Base-by-base conservation (phyloP, 2,113 vertebrate genomes). In the Ochotona princeps region DNA sequence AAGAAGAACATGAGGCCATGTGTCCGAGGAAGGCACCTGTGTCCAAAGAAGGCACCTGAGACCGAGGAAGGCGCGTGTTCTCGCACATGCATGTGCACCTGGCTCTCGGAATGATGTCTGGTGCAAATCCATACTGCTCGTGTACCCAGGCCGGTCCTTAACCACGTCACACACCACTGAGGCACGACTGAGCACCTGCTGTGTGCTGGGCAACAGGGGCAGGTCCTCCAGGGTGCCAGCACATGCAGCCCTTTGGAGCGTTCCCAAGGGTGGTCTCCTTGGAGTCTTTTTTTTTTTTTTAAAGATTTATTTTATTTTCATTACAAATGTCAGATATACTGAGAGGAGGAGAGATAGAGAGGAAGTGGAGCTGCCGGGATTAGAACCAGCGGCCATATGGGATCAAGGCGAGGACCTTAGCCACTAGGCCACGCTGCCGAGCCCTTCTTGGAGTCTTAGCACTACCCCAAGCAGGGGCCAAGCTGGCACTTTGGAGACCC, bases 1-100 rank as follows among this genome's bases (percentile, higher is more conserved):
- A 57, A 57, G 20, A 10, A 38, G 0, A 9, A 28, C 7, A 30
- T 35, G 0, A 1, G 61, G 23, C 20, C 25, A 1, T 7, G 28
- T 7, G n/a, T 57, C 9, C 2, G 38, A 30, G n/a, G 28, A 23
- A n/a, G 15, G 30, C 10, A 54, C 54, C 12, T 54, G 10, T 17
- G n/a, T n/a, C n/a, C n/a, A n/a, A n/a, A n/a, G n/a, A n/a, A 4
- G 54, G 54, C 54, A 57, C 18, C 11, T 57, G 54, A 18, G 54
- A 57, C 54, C 1, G 54, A 12, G 54, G 54, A 57, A 57, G 54
- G 54, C 2, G 18, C 13, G 54, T 57, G 14, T 18, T 57, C 54
- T 57, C 14, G 13, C 54, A 17, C 1, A 5, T 38, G 17, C 51
- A 14, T 49, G 11, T 4, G 4, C 30, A 35, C 61, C 76, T 3